Percentiles rank a stretch among this genome's conserved stretches.
Evolutionary conservation across 1,140 invertebrate species (phyloP).

Genomic region (Centruroides vittatus): DNA sequence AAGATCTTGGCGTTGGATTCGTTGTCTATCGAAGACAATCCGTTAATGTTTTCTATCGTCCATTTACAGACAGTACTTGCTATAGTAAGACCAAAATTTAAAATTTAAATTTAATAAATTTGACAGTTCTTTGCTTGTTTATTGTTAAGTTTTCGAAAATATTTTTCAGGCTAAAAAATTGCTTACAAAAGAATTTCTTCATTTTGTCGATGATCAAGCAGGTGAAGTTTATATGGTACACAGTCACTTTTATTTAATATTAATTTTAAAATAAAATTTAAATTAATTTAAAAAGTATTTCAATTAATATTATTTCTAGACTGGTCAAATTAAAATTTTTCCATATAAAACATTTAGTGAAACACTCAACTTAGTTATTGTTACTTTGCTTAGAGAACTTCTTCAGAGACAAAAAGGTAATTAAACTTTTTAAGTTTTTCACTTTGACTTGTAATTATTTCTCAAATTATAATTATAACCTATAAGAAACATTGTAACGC

Average conservation of each 20-base stretch:
- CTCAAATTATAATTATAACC: background rate
- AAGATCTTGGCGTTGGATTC: constrained; percentile 25
- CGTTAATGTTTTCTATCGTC: constrained; percentile 28
- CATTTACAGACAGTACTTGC: constrained; percentile 28
- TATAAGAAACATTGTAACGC: background rate
- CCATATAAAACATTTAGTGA: constrained; percentile 88
- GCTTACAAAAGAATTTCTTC: constrained; percentile 69
- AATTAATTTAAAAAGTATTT: background rate
- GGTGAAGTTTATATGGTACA: constrained; percentile 44
- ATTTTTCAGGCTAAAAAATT: constrained; percentile 53
- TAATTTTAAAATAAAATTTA: constrained; percentile 6
- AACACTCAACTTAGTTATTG: constrained; percentile 81
- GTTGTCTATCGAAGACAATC: constrained; percentile 24
- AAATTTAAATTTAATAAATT: background rate
- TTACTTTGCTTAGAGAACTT: constrained; percentile 78
- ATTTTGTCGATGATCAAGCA: constrained; percentile 60
- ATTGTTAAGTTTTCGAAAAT: too few species aligned
- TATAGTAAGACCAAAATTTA: constrained; percentile 21
- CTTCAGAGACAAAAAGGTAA: constrained; percentile 66
- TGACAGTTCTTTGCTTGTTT: background rate
- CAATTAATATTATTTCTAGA: constrained; percentile 15
- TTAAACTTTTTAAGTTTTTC: constrained; percentile 3
- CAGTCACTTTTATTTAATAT: constrained; percentile 1
- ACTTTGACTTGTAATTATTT: constrained; percentile 2
- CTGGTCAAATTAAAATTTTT: constrained; percentile 49